These are phyloP conservation scores for Drosophila murphyi DNA, from an alignment of 1,140 invertebrate genomes.

Conservation along the genomic window DNA sequence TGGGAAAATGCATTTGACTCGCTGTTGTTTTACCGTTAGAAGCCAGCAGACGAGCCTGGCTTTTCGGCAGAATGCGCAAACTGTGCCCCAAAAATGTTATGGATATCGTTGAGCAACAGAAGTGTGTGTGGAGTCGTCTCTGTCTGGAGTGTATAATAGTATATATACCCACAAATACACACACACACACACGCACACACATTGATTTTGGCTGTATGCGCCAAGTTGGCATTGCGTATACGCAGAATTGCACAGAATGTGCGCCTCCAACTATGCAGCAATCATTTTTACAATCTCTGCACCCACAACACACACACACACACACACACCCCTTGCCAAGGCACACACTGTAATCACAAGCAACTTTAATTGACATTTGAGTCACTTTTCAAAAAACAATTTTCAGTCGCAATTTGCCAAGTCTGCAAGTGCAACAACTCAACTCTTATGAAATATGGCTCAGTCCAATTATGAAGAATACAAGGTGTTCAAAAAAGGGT, in stretches of 20 bases:
- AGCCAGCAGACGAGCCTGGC: constrained; percentile 6
- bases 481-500: constrained; percentile 28
- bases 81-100: constrained; percentile 40
- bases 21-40: constrained; percentile 46
- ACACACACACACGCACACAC: neutral
- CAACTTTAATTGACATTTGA: constrained; percentile 62
- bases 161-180: constrained; percentile 6
- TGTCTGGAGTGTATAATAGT: constrained; percentile 60
- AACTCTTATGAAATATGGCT: constrained; percentile 45
- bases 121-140: constrained; percentile 1
- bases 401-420: constrained; percentile 66
- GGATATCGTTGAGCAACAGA: constrained; percentile 17
- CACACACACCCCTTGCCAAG: neutral
- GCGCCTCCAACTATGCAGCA: constrained; percentile 62
- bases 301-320: constrained; percentile 6
- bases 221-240: constrained; percentile 38
- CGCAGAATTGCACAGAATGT: constrained; percentile 37
- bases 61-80: constrained; percentile 45
- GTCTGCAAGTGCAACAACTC: constrained; percentile 33
- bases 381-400: constrained; percentile 42
- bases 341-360: constrained; percentile 16
- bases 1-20: constrained; percentile 79
- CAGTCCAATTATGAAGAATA: constrained; percentile 62
- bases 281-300: constrained; percentile 51
- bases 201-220: neutral